Base-by-base conservation (phyloP, 2,797 vertebrate species). In the Huso huso region DNA sequence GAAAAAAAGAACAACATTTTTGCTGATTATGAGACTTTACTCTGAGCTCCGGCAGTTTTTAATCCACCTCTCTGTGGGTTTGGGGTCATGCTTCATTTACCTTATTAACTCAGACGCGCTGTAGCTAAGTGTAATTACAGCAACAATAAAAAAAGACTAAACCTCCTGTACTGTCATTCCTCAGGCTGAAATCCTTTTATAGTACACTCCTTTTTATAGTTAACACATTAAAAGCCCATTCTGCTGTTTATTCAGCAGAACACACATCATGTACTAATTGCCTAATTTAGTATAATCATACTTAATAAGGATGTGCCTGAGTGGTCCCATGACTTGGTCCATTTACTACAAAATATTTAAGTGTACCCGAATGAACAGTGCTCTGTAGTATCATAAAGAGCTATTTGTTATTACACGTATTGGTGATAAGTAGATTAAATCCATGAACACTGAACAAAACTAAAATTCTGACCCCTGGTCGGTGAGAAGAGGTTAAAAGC, bases 101-200 rank as follows among this genome's bases (percentile, higher is more conserved):
- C 71, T 78, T 74, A 75, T 80, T 76, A 78, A 73, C 71, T 70
- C 70, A 74, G 71, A 78, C 74, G 69, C 73, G 76, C 77, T 77
- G 78, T 76, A 77, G 78, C 75, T 73, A 80, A 78, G 77, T 69
- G 73, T 70, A 78, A 80, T 80, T 80, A 78, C 71, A 37, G 37
- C 37, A 37, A 71, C 74, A 75, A 76, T 69, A 67, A 76, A 73
- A 74, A 73, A 69, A 70, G 53, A 10, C 6, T n/a, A 55, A 55
- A 6, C 37, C 70, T 69, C 71, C 72, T 71, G 70, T 72, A 72
- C 73, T 77, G 70, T 69, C 76, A 74, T 73, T 73, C 72, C 76
- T 74, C 18, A 1, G 71, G 62, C 67, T 49, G 8, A 49, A 7
- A 52, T 51, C 15, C 53, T 18, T 64, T 64, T 64, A 58, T 11